These are phyloP conservation scores for Maniola hyperantus DNA, from an alignment of 2,888 invertebrate genomes.

Conservation along the genomic window DNA sequence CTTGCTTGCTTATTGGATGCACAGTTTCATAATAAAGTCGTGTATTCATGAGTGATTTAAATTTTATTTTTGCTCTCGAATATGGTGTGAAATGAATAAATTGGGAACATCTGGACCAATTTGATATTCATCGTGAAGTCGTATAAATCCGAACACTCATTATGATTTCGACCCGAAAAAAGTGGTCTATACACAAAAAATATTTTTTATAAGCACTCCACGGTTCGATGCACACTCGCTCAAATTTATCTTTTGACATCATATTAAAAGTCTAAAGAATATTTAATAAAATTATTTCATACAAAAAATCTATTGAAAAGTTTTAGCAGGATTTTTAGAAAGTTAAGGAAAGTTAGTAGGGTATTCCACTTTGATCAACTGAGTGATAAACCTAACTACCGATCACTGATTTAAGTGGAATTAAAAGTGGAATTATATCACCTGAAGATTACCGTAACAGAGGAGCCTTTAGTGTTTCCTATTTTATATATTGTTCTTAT, in stretches of 20 bases:
- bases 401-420: too few species aligned
- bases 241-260: background rate
- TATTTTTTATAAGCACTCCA: background rate
- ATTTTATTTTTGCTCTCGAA: conserved; percentile 3
- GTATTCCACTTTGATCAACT: too few species aligned
- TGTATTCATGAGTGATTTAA: background rate
- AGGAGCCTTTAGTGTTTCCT: too few species aligned
- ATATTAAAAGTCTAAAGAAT: too few species aligned
- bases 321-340: too few species aligned
- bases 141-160: conserved; percentile 15
- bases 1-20: background rate
- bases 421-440: too few species aligned
- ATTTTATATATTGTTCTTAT: too few species aligned
- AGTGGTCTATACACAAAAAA: conserved; percentile 3
- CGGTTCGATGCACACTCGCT: conserved; percentile 11
- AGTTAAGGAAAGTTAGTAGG: too few species aligned
- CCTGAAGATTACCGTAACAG: too few species aligned
- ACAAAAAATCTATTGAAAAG: too few species aligned
- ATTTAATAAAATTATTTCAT: too few species aligned
- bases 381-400: too few species aligned
- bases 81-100: conserved; percentile 21
- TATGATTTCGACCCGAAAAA: conserved; percentile 5
- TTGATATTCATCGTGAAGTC: conserved; percentile 18
- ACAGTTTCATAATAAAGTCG: conserved; percentile 6
- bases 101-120: conserved; percentile 16